These are phyloP conservation scores for Drosophila falleni DNA, from an alignment of 2,888 invertebrate species.

Conservation along the genomic window DNA sequence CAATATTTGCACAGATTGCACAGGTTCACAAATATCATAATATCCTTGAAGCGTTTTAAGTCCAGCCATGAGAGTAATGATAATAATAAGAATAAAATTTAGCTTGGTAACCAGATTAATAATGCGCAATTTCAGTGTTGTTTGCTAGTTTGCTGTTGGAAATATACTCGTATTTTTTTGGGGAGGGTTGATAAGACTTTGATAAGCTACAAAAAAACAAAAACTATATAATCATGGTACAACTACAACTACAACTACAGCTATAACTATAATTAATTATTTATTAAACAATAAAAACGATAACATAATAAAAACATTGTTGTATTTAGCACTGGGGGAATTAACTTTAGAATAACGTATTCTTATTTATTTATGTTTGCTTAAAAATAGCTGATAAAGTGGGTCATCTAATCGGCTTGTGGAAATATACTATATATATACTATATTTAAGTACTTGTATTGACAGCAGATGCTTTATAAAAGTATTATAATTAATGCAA, in stretches of 20 bases:
- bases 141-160: constrained; percentile 4
- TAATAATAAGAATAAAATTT: background rate
- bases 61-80: background rate
- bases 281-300: constrained; percentile 17
- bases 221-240: constrained; percentile 10
- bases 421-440: background rate
- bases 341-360: constrained; percentile 17
- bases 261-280: constrained; percentile 5
- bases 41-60: constrained; percentile 2
- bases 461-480: constrained; percentile 13
- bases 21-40: constrained; percentile 1
- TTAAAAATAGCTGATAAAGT: constrained; percentile 43
- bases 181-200: constrained; percentile 42
- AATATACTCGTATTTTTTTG: constrained; percentile 10
- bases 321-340: constrained; percentile 1
- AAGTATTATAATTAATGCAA: constrained; percentile 12
- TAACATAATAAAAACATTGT: constrained; percentile 4
- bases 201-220: constrained; percentile 41
- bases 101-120: constrained; percentile 21
- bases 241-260: constrained; percentile 11
- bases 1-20: constrained; percentile 1
- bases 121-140: constrained; percentile 35
- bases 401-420: constrained; percentile 57
- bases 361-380: constrained; percentile 25
- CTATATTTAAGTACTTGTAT: constrained; percentile 2